Conservation (phyloP, 1,140 invertebrate species). For the Halesus radiatus region DNA sequence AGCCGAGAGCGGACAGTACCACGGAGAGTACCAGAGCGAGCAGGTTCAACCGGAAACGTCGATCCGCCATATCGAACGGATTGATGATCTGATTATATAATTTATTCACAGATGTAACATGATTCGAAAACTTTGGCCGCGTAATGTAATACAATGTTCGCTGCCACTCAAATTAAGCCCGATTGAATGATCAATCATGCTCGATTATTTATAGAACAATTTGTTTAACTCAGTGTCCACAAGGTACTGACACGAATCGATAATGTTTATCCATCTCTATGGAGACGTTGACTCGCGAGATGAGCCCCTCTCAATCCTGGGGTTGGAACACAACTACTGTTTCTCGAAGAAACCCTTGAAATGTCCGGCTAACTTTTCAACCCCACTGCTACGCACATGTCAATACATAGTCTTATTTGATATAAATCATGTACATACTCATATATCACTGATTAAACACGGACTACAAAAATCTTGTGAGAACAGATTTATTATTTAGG, state of each 20-base stretch:
- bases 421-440: background rate
- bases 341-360: background rate
- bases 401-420: slow-evolving; percentile 11
- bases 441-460: too few relatives aligned
- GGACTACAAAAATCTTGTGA: background rate
- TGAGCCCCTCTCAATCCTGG: background rate
- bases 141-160: slow-evolving; percentile 63
- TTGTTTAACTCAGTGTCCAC: background rate
- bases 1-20: slow-evolving; percentile 61
- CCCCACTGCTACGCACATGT: slow-evolving; percentile 12
- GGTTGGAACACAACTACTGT: background rate
- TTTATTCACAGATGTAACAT: slow-evolving; percentile 69
- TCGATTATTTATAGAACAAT: slow-evolving; percentile 23
- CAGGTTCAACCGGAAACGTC: slow-evolving; percentile 33
- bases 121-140: slow-evolving; percentile 60
- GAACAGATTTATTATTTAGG: slow-evolving; percentile 1
- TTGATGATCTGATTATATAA: slow-evolving; percentile 64
- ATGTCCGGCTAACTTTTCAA: background rate
- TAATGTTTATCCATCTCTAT: slow-evolving; percentile 38
- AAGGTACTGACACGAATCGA: background rate
- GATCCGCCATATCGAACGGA: slow-evolving; percentile 61
- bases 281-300: background rate
- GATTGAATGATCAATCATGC: slow-evolving; percentile 31
- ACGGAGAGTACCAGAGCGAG: slow-evolving; percentile 27
- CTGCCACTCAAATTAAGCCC: slow-evolving; percentile 59